Evolutionary conservation across 2,888 invertebrate genomes (phyloP).

Genomic region (Pantelozetes paolii): DNA sequence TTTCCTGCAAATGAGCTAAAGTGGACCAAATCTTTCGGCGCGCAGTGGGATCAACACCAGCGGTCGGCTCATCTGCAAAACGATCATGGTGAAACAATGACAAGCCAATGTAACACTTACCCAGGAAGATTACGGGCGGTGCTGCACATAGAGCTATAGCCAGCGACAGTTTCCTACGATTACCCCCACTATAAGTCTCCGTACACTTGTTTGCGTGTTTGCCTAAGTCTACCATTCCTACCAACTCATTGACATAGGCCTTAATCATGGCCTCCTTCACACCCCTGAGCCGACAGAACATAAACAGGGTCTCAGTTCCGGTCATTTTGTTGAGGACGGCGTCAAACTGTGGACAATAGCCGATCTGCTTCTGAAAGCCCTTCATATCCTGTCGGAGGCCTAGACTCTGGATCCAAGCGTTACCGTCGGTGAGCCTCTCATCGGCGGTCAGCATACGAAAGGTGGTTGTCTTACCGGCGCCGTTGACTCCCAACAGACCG

Average conservation of each 20-base stretch:
- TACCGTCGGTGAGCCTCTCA: conserved; percentile 42
- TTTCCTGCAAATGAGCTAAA: conserved; percentile 39
- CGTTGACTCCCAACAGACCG: conserved; percentile 47
- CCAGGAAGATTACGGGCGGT: conserved; percentile 45
- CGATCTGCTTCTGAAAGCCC: conserved; percentile 37
- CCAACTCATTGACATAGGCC: conserved; percentile 40
- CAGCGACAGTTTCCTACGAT: conserved; percentile 45
- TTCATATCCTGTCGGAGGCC: neutral
- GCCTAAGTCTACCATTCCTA: conserved; percentile 43
- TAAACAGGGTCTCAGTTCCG: conserved; percentile 44
- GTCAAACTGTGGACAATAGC: conserved; percentile 85
- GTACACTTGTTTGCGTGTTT: conserved; percentile 44
- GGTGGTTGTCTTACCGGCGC: conserved; percentile 48
- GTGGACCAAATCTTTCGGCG: conserved; percentile 48
- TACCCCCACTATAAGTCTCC: conserved; percentile 46
- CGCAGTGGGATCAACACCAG: conserved; percentile 48
- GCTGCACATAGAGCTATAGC: conserved; percentile 45
- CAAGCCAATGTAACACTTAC: conserved; percentile 17
- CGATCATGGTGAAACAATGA: conserved; percentile 41
- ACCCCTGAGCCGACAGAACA: conserved; percentile 45
- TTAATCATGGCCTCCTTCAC: conserved; percentile 24
- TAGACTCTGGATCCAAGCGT: conserved; percentile 41
- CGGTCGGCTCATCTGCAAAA: conserved; percentile 46
- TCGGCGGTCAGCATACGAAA: conserved; percentile 47
- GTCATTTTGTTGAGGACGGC: conserved; percentile 62